Evolutionary conservation across 2,888 invertebrate genomes (phyloP).

Genomic region (Sinodicranocentrus sp.): DNA sequence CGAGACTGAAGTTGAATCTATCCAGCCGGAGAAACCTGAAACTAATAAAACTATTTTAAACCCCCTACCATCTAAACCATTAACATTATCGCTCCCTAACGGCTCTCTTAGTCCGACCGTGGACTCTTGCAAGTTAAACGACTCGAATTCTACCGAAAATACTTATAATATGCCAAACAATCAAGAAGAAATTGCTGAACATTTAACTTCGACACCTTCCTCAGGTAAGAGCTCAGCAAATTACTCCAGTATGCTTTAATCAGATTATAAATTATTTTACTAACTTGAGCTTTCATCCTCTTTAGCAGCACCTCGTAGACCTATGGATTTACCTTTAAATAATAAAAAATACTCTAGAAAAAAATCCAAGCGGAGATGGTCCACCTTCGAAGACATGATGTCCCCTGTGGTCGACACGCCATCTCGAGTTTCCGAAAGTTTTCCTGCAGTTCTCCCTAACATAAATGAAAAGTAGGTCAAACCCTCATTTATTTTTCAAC

Average conservation of each 20-base stretch:
- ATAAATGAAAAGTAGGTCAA: constrained; percentile 52
- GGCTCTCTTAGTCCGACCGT: not conserved
- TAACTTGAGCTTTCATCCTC: not conserved
- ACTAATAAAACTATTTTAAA: not conserved
- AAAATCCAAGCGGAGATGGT: constrained; percentile 72
- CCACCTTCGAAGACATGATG: constrained; percentile 74
- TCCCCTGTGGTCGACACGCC: constrained; percentile 69
- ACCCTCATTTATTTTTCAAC: too few species aligned
- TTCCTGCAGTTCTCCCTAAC: constrained; percentile 57
- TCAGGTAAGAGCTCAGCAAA: too few species aligned
- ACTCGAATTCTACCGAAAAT: too few species aligned
- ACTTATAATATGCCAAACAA: too few species aligned
- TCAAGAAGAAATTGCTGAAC: too few species aligned
- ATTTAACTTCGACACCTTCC: too few species aligned
- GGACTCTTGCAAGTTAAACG: too few species aligned
- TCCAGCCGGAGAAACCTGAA: not conserved
- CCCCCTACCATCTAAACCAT: not conserved
- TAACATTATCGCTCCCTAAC: not conserved
- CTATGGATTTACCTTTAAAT: constrained; percentile 70
- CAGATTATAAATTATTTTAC: not conserved
- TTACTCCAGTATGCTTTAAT: too few species aligned
- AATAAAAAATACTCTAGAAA: constrained; percentile 57
- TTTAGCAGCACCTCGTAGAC: constrained; percentile 59
- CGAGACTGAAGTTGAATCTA: constrained; percentile 39
- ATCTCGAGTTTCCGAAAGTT: constrained; percentile 51